Conservation (phyloP, 2,888 invertebrate species). For the Conops quadrifasciatus region DNA sequence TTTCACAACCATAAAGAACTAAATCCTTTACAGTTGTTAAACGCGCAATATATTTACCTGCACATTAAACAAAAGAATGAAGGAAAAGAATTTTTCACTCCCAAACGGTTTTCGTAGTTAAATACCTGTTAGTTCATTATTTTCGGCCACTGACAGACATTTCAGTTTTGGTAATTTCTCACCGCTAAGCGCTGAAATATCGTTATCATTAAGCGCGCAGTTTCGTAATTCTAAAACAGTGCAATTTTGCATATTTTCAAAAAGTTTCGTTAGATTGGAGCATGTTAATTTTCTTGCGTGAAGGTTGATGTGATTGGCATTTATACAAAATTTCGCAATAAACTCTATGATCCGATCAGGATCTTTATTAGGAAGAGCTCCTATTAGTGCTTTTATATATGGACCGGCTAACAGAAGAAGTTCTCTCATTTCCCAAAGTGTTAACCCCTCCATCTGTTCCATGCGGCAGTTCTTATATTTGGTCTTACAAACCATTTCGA, state of each 20-base stretch:
- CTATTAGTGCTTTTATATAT: conserved; percentile 31
- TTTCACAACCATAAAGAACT: conserved; percentile 31
- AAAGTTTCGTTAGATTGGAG: conserved; percentile 19
- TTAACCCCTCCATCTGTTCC: conserved; percentile 22
- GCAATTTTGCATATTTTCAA: conserved; percentile 11
- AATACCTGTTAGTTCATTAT: conserved; percentile 37
- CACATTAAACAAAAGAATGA: too few species aligned
- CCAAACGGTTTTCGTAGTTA: too few species aligned
- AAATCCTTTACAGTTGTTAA: conserved; percentile 14
- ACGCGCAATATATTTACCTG: too few species aligned
- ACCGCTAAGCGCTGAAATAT: conserved; percentile 20
- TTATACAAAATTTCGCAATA: conserved; percentile 32
- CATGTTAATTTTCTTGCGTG: conserved; percentile 26
- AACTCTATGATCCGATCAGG: conserved; percentile 37
- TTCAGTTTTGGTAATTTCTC: conserved; percentile 26
- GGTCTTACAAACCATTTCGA: conserved; percentile 34
- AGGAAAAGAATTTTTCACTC: too few species aligned
- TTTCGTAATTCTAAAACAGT: conserved; percentile 31
- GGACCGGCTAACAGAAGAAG: conserved; percentile 37
- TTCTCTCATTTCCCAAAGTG: conserved; percentile 40
- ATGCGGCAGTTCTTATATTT: conserved; percentile 31
- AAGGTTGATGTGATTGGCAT: conserved; percentile 28
- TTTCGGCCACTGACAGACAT: conserved; percentile 24
- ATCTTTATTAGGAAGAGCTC: conserved; percentile 32
- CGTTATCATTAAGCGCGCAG: conserved; percentile 34